Evolutionary conservation across 2,888 invertebrate species (phyloP), one percentile per base, ranked within the genome.

Genomic region (Asteroscopus sphinx): DNA sequence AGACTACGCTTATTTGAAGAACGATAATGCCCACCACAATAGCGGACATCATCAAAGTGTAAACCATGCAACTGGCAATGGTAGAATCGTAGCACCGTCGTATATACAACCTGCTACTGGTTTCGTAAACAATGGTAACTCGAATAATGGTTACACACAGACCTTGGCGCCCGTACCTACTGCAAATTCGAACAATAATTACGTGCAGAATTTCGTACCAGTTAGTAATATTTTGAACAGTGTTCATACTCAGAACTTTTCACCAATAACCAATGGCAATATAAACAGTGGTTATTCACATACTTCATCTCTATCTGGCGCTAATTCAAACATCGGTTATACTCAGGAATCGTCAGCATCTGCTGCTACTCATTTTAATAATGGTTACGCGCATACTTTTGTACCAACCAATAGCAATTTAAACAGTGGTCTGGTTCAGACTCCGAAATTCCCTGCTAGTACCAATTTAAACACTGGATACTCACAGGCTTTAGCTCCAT

Each of bases 1-100:
- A 45, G 77, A 82, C 48, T 80, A 80, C 58, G 46, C 68, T 26
- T 81, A 78, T 56, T 59, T 81, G 45, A 77, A 82, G 49, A 73
- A 73, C 30, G 64, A 80, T 30, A 73, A 76, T 56, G 46, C 35
- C 6, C 51, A 61, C 3, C 53, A 71, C 3, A 33, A 7, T 42
- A 25, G 37, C 3, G 25, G 9, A 44, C 35, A 35, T 39, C 37
- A 47, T 13, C 44, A 30, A 8, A 44, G 25, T 30, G 25, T 47
- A 3, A 25, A 48, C 12, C 32, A 30, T 12, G 30, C 28, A 11
- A n/a, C 6, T 5, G 28, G n/a, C 16, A 52, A 46, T 30, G 11
- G 16, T 36, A 15, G 33, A 37, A 9, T 16, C 40, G 1, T 7
- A 36, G 21, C 30, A 37, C 5, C 32, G 15, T 21, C 40, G 0